Conservation (phyloP, 2,113 vertebrate species). For the Papio anubis region DNA sequence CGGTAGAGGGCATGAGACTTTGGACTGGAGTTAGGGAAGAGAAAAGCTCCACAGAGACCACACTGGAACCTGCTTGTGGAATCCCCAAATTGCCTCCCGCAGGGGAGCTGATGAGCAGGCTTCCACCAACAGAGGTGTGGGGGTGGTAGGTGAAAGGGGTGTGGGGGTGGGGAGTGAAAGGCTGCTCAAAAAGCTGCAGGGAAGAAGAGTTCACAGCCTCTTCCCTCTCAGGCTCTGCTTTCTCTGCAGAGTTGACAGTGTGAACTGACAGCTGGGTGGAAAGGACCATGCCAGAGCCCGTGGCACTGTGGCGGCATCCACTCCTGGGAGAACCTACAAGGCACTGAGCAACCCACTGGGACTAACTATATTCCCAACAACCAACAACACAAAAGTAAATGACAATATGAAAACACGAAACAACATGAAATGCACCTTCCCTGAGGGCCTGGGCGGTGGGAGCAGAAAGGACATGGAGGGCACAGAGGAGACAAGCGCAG, state of each 20-base stretch:
- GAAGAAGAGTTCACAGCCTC: not conserved
- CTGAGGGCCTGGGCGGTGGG: not conserved
- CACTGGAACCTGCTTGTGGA: not conserved
- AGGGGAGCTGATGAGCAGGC: not conserved
- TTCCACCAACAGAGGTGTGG: not conserved
- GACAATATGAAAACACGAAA: no score
- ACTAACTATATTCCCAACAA: no score
- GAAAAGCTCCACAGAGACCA: not conserved
- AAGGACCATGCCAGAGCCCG: accelerated
- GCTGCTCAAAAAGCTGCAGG: not conserved
- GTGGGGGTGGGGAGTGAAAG: accelerated
- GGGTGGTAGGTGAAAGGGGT: accelerated
- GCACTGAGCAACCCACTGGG: no score
- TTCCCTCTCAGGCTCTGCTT: not conserved
- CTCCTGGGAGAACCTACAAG: not conserved
- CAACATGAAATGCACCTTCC: not conserved
- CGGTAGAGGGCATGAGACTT: not conserved
- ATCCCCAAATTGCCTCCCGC: not conserved
- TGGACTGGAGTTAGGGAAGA: not conserved
- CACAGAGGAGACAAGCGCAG: not conserved
- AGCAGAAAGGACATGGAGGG: not conserved
- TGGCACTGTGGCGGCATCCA: accelerated
- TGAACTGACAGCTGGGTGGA: not conserved
- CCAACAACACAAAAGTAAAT: no score
- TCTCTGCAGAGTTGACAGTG: not conserved